Evolutionary conservation across 1,140 invertebrate genomes (phyloP), one percentile per base, ranked within the genome.

Genomic region (Drosophila varians): DNA sequence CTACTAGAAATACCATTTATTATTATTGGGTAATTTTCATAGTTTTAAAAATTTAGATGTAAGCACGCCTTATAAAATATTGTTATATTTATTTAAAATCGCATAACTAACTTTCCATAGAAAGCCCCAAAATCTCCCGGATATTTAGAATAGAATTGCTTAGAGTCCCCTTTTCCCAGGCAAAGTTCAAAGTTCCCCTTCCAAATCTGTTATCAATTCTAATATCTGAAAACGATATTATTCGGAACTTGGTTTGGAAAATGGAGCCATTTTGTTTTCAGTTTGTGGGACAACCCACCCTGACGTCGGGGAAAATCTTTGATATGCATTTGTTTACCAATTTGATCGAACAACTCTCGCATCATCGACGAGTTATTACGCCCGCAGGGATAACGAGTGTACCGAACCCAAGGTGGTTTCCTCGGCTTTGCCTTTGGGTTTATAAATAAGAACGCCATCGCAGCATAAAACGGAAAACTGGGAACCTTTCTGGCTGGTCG

Each of bases 371-470:
- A 77, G 78, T 77, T 77, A 77, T 77, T 69, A 60, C 62, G 43
- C 61, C 77, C 77, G 61, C 49, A 54, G 69, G 74, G 65, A 42
- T 75, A 76, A 43, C 48, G 72, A 64, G 51, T 40, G 45, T 57
- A 49, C 47, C 58, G 57, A 72, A 60, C 62, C 51, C 21, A 69
- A 69, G 65, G 65, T 69, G 42, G 65, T 56, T 68, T 40, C 65
- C 62, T 38, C 25, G 14, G 62, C 12, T 19, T 45, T 58, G 38
- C 66, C 45, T 46, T 72, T 60, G 64, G 48, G 66, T 40, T 72
- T 60, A 62, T 72, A 73, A 65, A 66, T 52, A 74, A 74, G 71
- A 74, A 65, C 73, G 71, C 51, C 70, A 74, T 74, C 60, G 70
- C 70, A 74, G 69, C 69, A 72, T 57, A 73, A 71, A 73, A 45